A percentile compares a stretch with the other conserved stretches of the same genome.
phyloP scores from a whole-genome alignment of 2,113 vertebrate genomes.

The Oplegnathus fasciatus region DNA sequence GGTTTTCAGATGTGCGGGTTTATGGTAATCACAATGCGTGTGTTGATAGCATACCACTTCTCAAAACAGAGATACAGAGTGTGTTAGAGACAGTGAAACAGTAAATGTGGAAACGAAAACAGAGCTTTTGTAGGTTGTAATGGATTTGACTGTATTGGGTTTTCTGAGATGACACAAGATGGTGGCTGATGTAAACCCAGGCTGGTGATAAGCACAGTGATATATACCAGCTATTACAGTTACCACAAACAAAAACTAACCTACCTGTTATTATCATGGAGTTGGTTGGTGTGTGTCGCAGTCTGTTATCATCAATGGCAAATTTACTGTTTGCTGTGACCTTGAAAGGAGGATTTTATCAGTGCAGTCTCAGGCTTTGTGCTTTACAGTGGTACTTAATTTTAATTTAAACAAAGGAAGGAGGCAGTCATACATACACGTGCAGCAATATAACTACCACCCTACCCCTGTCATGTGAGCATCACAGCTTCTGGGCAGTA shows the following conservation, averaged over 20 bases:
- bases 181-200: slow-evolving; percentile 21
- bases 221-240: neutral
- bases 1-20: slow-evolving; percentile 8
- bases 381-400: neutral
- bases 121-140: neutral
- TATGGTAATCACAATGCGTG: neutral
- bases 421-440: neutral
- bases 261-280: slow-evolving; percentile 7
- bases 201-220: neutral
- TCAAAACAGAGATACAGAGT: neutral
- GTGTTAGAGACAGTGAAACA: slow-evolving; percentile 6
- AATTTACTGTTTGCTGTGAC: slow-evolving; percentile 32
- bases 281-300: neutral
- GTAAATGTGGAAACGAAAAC: slow-evolving; percentile 23
- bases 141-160: slow-evolving; percentile 11
- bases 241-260: slow-evolving; percentile 4
- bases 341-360: slow-evolving; percentile 43
- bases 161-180: slow-evolving; percentile 11
- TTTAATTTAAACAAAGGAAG: neutral
- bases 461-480: neutral
- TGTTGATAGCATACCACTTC: neutral
- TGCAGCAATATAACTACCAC: neutral
- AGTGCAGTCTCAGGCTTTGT: neutral
- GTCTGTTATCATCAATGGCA: slow-evolving; percentile 29
- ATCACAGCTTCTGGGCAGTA: neutral